Conservation (phyloP, 2,797 vertebrate genomes). For the Geotria australis region DNA sequence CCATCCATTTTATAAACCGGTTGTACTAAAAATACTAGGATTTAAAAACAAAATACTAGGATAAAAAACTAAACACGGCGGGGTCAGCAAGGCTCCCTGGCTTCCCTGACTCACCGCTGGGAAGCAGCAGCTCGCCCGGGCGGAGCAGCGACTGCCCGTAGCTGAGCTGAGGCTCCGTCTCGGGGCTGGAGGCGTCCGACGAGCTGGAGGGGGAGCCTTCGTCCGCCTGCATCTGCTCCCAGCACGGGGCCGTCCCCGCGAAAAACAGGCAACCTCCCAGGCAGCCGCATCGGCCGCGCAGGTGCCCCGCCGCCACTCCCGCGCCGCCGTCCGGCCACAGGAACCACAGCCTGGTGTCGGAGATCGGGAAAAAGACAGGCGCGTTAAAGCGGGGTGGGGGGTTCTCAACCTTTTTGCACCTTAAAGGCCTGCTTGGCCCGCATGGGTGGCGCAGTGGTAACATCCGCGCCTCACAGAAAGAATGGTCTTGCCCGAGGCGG, state of each 20-base stretch:
- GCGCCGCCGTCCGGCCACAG: conserved; percentile 61
- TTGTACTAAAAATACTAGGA: background rate
- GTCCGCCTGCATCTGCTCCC: conserved; percentile 75
- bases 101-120: no score
- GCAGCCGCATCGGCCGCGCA: conserved; percentile 31
- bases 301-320: conserved; percentile 5
- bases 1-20: no score
- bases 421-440: no score
- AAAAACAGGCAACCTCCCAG: conserved; percentile 91
- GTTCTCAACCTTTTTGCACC: no score
- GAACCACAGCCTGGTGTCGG: conserved; percentile 55
- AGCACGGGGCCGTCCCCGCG: conserved; percentile 35
- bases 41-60: background rate
- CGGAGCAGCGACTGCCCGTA: conserved; percentile 85
- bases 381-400: no score
- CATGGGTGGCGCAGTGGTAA: no score
- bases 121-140: conserved; percentile 55
- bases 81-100: no score
- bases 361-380: background rate
- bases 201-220: conserved; percentile 69
- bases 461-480: no score
- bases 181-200: conserved; percentile 47
- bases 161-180: conserved; percentile 51
- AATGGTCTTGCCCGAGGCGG: no score
- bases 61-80: background rate